Evolutionary conservation across 2,888 invertebrate genomes (phyloP).

Genomic region (Opisthograptis luteolata): DNA sequence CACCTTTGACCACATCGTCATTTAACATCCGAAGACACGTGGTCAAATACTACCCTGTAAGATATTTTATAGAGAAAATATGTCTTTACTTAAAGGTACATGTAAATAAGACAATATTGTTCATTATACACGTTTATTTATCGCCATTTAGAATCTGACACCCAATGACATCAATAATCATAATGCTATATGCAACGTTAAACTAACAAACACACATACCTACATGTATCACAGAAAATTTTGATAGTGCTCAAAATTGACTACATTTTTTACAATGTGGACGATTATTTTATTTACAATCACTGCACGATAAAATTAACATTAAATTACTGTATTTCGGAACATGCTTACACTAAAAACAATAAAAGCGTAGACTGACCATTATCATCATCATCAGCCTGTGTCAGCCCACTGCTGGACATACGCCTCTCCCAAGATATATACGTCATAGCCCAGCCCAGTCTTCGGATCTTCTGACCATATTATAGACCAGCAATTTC

Average conservation of each 20-base stretch:
- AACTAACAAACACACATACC: conserved; percentile 68
- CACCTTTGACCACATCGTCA: no score
- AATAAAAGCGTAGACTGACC: no score
- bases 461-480: no score
- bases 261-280: conserved; percentile 69
- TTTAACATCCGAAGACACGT: no score
- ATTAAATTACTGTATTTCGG: background rate
- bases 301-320: conserved; percentile 10
- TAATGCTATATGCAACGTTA: conserved; percentile 53
- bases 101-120: conserved; percentile 21
- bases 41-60: no score
- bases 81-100: background rate
- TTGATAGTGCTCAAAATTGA: conserved; percentile 83
- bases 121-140: conserved; percentile 72
- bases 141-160: conserved; percentile 74
- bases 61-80: no score
- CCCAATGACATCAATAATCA: conserved; percentile 66
- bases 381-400: no score
- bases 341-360: no score
- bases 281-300: conserved; percentile 51
- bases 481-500: no score
- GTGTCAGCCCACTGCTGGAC: no score
- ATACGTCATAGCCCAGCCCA: no score
- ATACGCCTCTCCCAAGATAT: no score
- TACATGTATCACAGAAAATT: conserved; percentile 79